A percentile compares a stretch with the other conserved stretches of the same genome.
phyloP scores from a whole-genome alignment of 2,113 vertebrate species.

The Tachuris rubrigastra region DNA sequence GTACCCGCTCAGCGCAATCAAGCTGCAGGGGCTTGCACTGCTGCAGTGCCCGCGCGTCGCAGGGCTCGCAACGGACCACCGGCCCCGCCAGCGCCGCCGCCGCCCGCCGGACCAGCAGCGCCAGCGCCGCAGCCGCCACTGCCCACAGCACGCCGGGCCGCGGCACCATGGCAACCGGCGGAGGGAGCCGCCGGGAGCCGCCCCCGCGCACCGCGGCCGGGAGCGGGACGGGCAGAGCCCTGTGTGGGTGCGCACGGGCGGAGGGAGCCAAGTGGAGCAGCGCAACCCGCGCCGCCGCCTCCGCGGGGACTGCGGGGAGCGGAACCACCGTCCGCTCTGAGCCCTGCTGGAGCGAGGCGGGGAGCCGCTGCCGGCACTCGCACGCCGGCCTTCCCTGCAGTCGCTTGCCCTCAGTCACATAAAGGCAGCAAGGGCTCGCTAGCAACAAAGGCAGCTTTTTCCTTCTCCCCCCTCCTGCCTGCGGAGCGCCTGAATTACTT shows the following conservation, averaged over 20 bases:
- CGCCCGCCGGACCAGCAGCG: conserved; percentile 79
- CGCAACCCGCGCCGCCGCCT: background rate
- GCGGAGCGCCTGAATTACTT: background rate
- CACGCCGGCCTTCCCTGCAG: background rate
- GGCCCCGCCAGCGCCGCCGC: conserved; percentile 77
- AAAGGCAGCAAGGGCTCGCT: background rate
- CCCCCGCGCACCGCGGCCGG: background rate
- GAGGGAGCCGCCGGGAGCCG: background rate
- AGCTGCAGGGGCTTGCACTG: conserved; percentile 81
- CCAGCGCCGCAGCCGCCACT: conserved; percentile 76
- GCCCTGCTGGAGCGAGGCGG: background rate
- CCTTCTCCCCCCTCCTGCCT: background rate
- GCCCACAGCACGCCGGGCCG: conserved; percentile 74
- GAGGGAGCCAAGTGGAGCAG: background rate
- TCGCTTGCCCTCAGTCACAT: background rate
- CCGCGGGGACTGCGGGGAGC: background rate
- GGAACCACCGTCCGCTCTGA: no score
- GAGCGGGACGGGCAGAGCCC: background rate
- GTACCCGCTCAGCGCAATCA: conserved; percentile 83
- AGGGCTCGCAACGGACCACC: conserved; percentile 88
- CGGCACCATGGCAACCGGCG: conserved; percentile 77
- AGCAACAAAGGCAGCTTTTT: conserved; percentile 3
- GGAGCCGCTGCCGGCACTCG: background rate
- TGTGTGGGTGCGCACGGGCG: background rate
- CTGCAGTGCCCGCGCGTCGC: conserved; percentile 80